Evolutionary conservation across 2,113 vertebrate species (phyloP).

Genomic region (Mustelus asterias): DNA sequence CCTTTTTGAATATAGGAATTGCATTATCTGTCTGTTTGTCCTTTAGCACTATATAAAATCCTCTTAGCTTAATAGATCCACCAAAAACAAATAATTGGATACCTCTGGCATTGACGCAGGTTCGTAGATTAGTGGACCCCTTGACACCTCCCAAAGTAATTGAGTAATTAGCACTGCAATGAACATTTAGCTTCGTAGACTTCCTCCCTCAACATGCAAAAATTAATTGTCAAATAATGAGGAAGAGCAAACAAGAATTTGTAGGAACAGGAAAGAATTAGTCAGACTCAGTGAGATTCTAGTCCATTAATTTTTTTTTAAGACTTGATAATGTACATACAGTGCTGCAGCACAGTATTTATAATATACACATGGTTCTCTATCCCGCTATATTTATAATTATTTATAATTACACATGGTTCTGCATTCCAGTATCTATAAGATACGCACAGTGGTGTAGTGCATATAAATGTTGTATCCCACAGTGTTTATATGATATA

Average conservation of each 20-base stretch:
- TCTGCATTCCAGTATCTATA: background rate
- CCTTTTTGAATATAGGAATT: background rate
- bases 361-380: background rate
- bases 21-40: background rate
- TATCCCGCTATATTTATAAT: background rate
- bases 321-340: background rate
- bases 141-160: background rate
- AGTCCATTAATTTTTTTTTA: no score
- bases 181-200: background rate
- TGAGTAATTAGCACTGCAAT: background rate
- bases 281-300: background rate
- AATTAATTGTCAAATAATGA: background rate
- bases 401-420: background rate
- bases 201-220: background rate
- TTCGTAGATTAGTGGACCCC: background rate
- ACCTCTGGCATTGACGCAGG: background rate
- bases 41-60: background rate
- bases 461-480: background rate
- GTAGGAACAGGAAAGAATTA: background rate
- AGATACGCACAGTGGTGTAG: background rate
- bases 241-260: background rate
- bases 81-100: background rate
- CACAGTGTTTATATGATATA: background rate
- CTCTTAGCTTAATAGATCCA: background rate
- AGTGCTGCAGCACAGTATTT: background rate